Percentiles rank a stretch among this genome's conserved stretches.
These are phyloP conservation scores for Hydrozoanthus tunicans DNA, from an alignment of 64 coral and sea anemone species.

Conservation along the genomic window DNA sequence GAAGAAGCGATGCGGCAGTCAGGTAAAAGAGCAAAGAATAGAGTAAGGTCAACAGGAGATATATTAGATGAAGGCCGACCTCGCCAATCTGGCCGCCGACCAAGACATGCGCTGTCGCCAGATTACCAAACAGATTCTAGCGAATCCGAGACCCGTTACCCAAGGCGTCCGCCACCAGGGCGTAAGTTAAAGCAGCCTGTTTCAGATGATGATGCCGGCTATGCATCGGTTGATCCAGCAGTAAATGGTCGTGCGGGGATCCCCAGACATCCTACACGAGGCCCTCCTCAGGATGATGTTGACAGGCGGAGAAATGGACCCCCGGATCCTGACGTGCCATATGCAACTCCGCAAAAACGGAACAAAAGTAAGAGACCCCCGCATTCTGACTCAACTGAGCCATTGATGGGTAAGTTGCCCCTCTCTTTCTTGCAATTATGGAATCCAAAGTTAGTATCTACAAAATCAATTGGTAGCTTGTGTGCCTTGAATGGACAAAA, in stretches of 20 bases:
- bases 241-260: not conserved
- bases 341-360: constrained; percentile 60
- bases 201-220: constrained; percentile 34
- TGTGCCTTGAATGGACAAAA: no score
- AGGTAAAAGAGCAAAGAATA: constrained; percentile 69
- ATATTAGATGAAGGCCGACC: constrained; percentile 47
- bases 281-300: not conserved
- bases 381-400: constrained; percentile 36
- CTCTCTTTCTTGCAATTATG: no score
- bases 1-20: constrained; percentile 94
- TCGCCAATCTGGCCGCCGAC: constrained; percentile 41
- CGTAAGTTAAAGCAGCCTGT: constrained; percentile 40
- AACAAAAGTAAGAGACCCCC: constrained; percentile 24
- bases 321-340: constrained; percentile 43
- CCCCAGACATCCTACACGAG: constrained; percentile 22
- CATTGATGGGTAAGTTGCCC: constrained; percentile 57
- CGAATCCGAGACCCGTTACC: constrained; percentile 55
- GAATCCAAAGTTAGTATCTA: no score
- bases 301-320: constrained; percentile 55
- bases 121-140: constrained; percentile 80
- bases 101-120: constrained; percentile 32
- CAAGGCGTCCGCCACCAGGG: constrained; percentile 58
- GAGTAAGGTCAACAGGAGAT: constrained; percentile 75
- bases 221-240: constrained; percentile 34
- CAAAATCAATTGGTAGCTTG: no score